Conservation (phyloP, 2,113 vertebrate species). For the Thryonomys swinderianus region DNA sequence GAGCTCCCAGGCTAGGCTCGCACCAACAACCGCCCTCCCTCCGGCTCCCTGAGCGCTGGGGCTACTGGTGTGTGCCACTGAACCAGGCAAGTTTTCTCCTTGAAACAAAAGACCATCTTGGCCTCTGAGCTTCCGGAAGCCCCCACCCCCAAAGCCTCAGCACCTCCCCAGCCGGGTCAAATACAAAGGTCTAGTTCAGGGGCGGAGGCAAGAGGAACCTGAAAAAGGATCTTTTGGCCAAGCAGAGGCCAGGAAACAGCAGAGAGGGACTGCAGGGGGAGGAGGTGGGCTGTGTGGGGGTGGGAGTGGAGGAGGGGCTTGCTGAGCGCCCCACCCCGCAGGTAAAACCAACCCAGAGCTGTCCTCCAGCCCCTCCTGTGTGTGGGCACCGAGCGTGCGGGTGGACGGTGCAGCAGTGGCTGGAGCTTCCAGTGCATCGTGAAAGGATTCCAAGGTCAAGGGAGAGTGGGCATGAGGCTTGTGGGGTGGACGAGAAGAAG, state of each 20-base stretch:
- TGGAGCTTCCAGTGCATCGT: no score
- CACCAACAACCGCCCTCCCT: neutral
- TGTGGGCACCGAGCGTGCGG: neutral
- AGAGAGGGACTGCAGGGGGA: neutral
- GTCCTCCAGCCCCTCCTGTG: neutral
- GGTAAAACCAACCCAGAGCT: no score
- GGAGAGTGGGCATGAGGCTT: neutral
- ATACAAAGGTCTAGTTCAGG: neutral
- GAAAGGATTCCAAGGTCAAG: neutral
- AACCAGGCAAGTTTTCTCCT: neutral
- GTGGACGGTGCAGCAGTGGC: no score
- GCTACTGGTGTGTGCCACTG: neutral
- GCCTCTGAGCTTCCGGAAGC: neutral
- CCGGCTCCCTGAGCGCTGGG: neutral
- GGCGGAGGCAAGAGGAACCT: neutral
- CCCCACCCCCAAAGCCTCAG: neutral
- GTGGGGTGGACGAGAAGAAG: no score
- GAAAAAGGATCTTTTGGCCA: neutral
- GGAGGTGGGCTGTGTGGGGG: neutral
- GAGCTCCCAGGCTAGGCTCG: neutral
- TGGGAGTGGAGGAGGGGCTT: fast-evolving
- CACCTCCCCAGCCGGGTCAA: neutral
- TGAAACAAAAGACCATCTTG: neutral
- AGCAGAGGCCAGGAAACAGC: neutral
- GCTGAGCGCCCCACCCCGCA: no score